Evolutionary conservation across 2,113 vertebrate genomes (phyloP).

Genomic region (Bubalus kerabau): DNA sequence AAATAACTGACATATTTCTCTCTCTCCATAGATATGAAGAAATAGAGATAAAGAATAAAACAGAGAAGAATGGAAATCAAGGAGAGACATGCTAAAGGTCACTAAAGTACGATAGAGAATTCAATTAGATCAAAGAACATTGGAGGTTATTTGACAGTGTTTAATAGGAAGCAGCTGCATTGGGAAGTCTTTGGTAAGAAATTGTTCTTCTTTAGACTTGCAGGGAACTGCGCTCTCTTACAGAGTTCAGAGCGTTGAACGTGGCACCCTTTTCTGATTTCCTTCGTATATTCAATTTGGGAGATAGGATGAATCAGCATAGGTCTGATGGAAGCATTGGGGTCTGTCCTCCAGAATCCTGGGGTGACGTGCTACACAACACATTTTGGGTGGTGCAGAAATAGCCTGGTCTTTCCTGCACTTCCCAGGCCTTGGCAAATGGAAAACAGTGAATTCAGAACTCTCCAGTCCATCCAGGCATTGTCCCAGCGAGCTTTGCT

Average conservation of each 20-base stretch:
- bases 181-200: constrained; percentile 72
- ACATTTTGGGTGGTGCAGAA: constrained; percentile 49
- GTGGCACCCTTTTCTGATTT: constrained; percentile 64
- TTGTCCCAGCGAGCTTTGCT: constrained; percentile 15
- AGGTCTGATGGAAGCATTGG: constrained; percentile 53
- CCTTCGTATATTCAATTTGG: constrained; percentile 6
- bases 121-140: constrained; percentile 78
- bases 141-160: constrained; percentile 81
- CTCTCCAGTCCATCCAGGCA: neutral
- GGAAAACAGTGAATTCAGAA: constrained; percentile 27
- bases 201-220: constrained; percentile 72
- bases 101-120: constrained; percentile 71
- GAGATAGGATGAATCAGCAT: constrained; percentile 53
- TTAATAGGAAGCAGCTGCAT: constrained; percentile 78
- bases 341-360: constrained; percentile 23
- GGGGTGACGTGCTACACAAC: constrained; percentile 2
- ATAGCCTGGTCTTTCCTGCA: neutral
- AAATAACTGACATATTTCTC: constrained; percentile 33
- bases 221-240: constrained; percentile 73
- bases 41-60: constrained; percentile 64
- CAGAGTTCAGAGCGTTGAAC: constrained; percentile 75
- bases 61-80: constrained; percentile 58
- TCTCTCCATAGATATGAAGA: constrained; percentile 41
- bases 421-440: neutral
- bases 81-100: constrained; percentile 70